A percentile compares a stretch with the other conserved stretches of the same genome.
Conservation (phyloP, 2,888 invertebrate species). For the Chaetoderma sp. region DNA sequence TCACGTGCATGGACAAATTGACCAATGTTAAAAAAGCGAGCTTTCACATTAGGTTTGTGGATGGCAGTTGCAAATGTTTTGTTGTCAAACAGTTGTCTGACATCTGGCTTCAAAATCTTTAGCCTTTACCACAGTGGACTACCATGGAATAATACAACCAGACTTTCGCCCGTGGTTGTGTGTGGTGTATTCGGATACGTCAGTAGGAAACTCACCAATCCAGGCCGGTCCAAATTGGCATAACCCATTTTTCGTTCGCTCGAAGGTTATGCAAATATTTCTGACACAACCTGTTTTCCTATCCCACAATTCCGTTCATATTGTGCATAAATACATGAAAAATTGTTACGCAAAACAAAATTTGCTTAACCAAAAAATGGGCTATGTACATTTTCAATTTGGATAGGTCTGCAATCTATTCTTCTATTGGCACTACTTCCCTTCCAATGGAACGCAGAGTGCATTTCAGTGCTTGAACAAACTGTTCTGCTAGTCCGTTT, state of each 20-base stretch:
- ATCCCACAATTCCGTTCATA: too few relatives aligned
- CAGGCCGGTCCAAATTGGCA: too few relatives aligned
- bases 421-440: too few relatives aligned
- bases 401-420: too few relatives aligned
- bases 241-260: too few relatives aligned
- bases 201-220: slow-evolving; percentile 3
- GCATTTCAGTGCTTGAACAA: slow-evolving; percentile 19
- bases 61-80: not conserved
- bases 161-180: slow-evolving; percentile 15
- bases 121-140: not conserved
- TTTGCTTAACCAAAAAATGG: too few relatives aligned
- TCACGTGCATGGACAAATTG: not conserved
- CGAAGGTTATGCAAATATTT: too few relatives aligned
- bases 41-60: not conserved
- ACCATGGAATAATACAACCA: not conserved
- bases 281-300: too few relatives aligned
- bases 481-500: slow-evolving; percentile 22
- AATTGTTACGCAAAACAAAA: too few relatives aligned
- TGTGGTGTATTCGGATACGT: slow-evolving; percentile 21
- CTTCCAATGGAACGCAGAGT: too few relatives aligned
- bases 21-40: not conserved
- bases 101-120: not conserved
- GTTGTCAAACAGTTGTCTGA: not conserved
- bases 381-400: too few relatives aligned
- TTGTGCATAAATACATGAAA: too few relatives aligned